phyloP scores from a whole-genome alignment of 2,797 vertebrate genomes.

The Gallirallus australis region DNA sequence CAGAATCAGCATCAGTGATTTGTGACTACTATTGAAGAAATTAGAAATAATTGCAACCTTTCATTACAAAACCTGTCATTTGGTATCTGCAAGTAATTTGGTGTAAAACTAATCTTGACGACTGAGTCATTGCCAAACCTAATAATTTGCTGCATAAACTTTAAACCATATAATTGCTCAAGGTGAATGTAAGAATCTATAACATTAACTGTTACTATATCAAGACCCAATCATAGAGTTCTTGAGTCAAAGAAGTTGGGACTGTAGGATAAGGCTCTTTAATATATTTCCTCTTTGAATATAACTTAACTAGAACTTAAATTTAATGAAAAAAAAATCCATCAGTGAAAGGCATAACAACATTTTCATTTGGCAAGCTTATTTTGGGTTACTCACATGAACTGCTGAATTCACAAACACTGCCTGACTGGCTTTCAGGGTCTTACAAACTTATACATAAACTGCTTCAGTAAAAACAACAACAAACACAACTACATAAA shows the following conservation, averaged over 20 bases:
- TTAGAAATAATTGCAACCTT: constrained; percentile 70
- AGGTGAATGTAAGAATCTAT: constrained; percentile 37
- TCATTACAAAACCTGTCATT: constrained; percentile 58
- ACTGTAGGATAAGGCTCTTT: neutral
- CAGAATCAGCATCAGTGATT: constrained; percentile 49
- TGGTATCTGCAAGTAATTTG: constrained; percentile 66
- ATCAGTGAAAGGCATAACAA: neutral
- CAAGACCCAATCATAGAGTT: neutral
- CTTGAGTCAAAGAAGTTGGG: neutral
- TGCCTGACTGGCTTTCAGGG: neutral
- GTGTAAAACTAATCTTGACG: constrained; percentile 52
- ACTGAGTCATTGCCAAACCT: constrained; percentile 50
- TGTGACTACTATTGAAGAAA: constrained; percentile 40
- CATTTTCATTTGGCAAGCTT: neutral
- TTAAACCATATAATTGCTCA: constrained; percentile 46
- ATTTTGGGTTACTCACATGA: neutral
- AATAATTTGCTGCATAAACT: constrained; percentile 46
- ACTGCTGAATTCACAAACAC: neutral
- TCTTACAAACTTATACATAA: neutral
- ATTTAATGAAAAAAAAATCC: neutral
- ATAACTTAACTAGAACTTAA: neutral
- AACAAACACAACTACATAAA: neutral
- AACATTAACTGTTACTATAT: neutral
- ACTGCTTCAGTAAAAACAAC: neutral
- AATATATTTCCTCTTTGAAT: neutral